These are phyloP conservation scores for Patella pellucida DNA, from an alignment of 2,888 invertebrate species.

Conservation along the genomic window DNA sequence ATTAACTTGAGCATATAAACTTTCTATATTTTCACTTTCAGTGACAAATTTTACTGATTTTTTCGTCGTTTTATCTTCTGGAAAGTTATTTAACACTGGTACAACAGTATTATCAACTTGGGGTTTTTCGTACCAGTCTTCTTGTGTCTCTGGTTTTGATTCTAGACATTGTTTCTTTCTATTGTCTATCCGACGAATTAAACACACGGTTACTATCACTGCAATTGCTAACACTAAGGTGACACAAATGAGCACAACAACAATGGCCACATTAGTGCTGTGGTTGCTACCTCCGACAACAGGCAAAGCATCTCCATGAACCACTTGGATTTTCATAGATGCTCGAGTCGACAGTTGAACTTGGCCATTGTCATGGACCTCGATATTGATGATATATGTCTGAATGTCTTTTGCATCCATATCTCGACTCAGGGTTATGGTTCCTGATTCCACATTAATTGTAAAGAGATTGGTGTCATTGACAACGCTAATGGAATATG, in stretches of 20 bases:
- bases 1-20: no score
- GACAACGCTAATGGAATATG: slow-evolving; percentile 29
- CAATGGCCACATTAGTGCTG: slow-evolving; percentile 31
- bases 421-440: slow-evolving; percentile 30
- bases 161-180: neutral
- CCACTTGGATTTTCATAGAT: slow-evolving; percentile 30
- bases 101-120: no score
- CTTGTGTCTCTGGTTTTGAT: no score
- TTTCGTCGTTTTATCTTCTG: no score
- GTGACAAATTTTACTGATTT: no score
- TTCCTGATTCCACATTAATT: slow-evolving; percentile 35
- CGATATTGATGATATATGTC: slow-evolving; percentile 34
- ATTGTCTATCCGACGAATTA: slow-evolving; percentile 34
- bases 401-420: slow-evolving; percentile 29
- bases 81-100: no score
- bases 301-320: slow-evolving; percentile 11
- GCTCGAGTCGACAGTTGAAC: slow-evolving; percentile 37
- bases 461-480: slow-evolving; percentile 32
- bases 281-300: neutral
- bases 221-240: slow-evolving; percentile 34
- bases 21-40: no score
- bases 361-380: slow-evolving; percentile 37
- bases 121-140: no score
- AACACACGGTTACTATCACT: slow-evolving; percentile 33
- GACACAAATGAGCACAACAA: slow-evolving; percentile 38